Base-by-base conservation (phyloP, 2,113 vertebrate species). In the Microcebus jonahi region DNA sequence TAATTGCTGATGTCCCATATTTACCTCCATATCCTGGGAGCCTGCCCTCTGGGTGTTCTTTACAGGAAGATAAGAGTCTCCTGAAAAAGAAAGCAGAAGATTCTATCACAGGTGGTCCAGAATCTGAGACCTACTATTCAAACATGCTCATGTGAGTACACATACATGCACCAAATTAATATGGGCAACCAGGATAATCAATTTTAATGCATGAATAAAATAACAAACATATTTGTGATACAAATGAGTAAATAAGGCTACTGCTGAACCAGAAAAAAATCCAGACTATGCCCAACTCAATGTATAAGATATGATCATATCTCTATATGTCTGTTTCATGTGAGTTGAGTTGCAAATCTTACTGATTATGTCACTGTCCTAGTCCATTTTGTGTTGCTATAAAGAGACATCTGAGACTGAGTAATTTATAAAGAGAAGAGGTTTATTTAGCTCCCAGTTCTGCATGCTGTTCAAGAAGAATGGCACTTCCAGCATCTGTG, bases 161-260 rank as follows among this genome's bases (percentile, higher is more conserved):
- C 12, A 31, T 20, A 59, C 18, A 39, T 57, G 39, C 18, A 61
- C 25, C 8, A 61, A 92, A 86, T 92, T 68, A 86, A 90, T 63
- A 18, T 94, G 42, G 45, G 34, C 42, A 31, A 76, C 48, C 36
- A 39, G 14, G 61, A 79, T 92, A 87, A 90, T 87, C 81, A 27
- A 83, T 14, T 88, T 88, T 57, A 90, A 61, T 87, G 23, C n/a
- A 83, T 65, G 39, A 91, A 84, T 84, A 91, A 96, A 94, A 48
- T 55, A 71, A 50, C 15, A 80, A 20, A 61, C 0, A 76, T 4
- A 86, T 81, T 61, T 55, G 48, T 53, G 45, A 55, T 42, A 81
- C 55, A 92, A 87, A 77, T 82, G 25, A 90, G 23, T 57, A 96
- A 77, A 65, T 86, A 68, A 36, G 31, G 50, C 31, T 77, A 71